Evolutionary conservation across 2,797 vertebrate species (phyloP).

Genomic region (Pyrocephalus nanus): DNA sequence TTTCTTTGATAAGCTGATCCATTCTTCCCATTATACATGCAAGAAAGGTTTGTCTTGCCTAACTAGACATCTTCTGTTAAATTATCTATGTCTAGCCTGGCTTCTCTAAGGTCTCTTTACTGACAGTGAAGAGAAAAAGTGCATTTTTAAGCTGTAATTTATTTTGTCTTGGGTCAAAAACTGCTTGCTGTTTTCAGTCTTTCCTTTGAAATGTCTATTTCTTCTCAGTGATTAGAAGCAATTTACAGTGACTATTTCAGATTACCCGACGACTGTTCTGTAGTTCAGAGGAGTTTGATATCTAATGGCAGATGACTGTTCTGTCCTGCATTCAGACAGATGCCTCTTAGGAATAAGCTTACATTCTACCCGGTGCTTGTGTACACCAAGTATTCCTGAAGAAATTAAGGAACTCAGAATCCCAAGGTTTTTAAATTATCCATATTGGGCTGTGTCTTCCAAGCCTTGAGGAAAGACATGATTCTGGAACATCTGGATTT

Average conservation of each 20-base stretch:
- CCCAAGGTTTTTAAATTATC: background rate
- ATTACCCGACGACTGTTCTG: background rate
- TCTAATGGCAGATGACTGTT: background rate
- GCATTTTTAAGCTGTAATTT: background rate
- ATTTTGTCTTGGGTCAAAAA: background rate
- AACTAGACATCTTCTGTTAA: background rate
- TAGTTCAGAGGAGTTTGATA: background rate
- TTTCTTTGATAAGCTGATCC: background rate
- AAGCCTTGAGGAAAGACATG: background rate
- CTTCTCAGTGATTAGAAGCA: background rate
- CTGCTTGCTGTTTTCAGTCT: background rate
- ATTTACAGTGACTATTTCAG: background rate
- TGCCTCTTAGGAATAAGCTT: background rate
- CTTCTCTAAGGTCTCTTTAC: background rate
- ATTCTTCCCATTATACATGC: background rate
- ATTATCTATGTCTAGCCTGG: background rate
- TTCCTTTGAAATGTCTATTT: background rate
- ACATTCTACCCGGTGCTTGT: background rate
- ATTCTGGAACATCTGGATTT: background rate
- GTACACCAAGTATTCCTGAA: background rate
- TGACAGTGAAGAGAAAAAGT: background rate
- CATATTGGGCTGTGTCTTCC: background rate
- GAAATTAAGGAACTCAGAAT: background rate
- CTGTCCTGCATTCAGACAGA: background rate
- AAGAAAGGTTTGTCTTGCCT: background rate